Evolutionary conservation across 2,113 vertebrate genomes (phyloP).

Genomic region (Bubo scandiacus): DNA sequence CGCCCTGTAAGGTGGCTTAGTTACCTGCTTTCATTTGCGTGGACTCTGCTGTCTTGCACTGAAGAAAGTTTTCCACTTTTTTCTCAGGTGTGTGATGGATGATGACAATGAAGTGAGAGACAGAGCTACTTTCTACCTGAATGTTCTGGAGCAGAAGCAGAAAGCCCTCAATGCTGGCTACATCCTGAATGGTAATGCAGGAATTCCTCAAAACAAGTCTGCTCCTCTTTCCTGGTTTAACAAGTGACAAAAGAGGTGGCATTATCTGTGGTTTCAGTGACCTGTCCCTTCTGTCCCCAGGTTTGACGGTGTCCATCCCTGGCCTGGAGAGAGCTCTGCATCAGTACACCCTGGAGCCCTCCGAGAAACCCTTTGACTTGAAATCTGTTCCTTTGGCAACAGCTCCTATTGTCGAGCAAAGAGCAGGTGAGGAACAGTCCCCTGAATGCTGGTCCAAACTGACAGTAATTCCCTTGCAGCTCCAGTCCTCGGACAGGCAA

Average conservation of each 20-base stretch:
- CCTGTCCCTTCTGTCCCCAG: constrained; percentile 40
- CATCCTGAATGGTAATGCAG: constrained; percentile 77
- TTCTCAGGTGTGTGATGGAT: constrained; percentile 82
- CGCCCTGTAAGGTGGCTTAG: neutral
- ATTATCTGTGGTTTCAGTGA: neutral
- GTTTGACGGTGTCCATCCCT: constrained; percentile 80
- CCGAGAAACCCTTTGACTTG: constrained; percentile 82
- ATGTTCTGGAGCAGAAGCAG: constrained; percentile 80
- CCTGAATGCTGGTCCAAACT: neutral
- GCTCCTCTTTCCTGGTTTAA: neutral
- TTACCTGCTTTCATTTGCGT: neutral
- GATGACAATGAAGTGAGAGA: constrained; percentile 84
- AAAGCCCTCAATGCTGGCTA: constrained; percentile 82
- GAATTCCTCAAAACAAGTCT: neutral
- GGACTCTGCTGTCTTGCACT: neutral
- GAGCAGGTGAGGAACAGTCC: constrained; percentile 68
- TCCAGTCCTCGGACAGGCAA: neutral
- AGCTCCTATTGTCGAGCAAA: constrained; percentile 72
- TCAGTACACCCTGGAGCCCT: constrained; percentile 82
- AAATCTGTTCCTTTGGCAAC: constrained; percentile 84
- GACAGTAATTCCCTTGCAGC: neutral
- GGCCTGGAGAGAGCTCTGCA: constrained; percentile 82
- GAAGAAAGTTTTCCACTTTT: neutral
- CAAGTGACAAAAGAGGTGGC: neutral
- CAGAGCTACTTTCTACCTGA: constrained; percentile 82